phyloP scores from a whole-genome alignment of 2,888 invertebrate genomes.

The Nomada flava region DNA sequence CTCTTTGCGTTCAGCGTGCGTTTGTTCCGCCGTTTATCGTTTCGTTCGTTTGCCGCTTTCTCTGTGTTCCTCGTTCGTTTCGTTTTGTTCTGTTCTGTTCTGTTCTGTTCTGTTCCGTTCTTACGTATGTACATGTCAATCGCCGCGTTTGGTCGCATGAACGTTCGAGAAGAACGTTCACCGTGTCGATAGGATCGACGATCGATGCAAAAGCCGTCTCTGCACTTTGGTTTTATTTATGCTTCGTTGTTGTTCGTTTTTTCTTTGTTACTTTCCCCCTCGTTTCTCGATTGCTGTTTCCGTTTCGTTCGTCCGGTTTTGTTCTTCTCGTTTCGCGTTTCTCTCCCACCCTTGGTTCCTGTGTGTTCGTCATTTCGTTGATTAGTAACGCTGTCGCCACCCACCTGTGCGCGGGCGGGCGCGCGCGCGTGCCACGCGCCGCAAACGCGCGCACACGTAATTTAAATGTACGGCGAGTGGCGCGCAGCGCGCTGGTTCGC shows the following conservation, averaged over 20 bases:
- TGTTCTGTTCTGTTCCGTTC: background rate
- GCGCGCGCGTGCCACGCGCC: background rate
- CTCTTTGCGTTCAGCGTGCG: background rate
- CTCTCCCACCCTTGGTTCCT: slow-evolving; percentile 42
- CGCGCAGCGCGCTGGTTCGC: slow-evolving; percentile 5
- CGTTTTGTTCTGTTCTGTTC: slow-evolving; percentile 2
- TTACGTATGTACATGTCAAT: too few species aligned
- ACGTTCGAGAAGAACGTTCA: too few species aligned
- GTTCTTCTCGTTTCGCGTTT: too few species aligned
- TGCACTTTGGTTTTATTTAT: too few species aligned
- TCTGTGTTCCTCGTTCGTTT: background rate
- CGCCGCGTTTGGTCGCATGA: too few species aligned
- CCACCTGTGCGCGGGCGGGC: slow-evolving; percentile 21
- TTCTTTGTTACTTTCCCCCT: too few species aligned
- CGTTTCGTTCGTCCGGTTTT: background rate
- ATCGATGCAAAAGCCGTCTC: too few species aligned
- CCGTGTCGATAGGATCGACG: too few species aligned
- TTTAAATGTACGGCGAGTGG: too few species aligned
- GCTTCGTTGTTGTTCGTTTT: too few species aligned
- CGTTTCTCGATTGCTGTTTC: too few species aligned
- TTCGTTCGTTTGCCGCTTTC: background rate
- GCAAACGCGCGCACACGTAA: too few species aligned
- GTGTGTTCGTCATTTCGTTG: slow-evolving; percentile 49
- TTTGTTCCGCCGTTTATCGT: background rate
- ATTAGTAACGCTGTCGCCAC: slow-evolving; percentile 50